Evolutionary conservation across 2,113 vertebrate genomes (phyloP), one percentile per base, ranked within the genome.

Genomic region (Indicator maculatus): DNA sequence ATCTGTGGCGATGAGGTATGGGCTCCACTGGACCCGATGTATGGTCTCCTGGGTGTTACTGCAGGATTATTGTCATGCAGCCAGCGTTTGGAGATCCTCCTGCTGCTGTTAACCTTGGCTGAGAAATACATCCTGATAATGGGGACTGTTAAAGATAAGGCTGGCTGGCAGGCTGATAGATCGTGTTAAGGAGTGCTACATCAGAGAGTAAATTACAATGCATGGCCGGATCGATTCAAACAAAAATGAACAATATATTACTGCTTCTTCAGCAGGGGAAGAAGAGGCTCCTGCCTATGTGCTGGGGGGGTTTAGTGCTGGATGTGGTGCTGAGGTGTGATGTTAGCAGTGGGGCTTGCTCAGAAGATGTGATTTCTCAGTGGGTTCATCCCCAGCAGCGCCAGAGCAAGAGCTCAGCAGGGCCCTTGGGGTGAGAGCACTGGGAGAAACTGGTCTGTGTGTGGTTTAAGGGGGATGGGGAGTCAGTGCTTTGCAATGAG

Each of bases 141-240:
- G 85, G 90, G 58, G 82, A 12, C 76, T 81, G 82, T 74, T 93
- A 65, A 77, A 93, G 95, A 95, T 96, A 93, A 95, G 94, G 74
- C 78, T 82, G 71, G 20, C 78, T 88, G 95, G 75, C 94, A 93
- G 94, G 89, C 93, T 88, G 91, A 95, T 92, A 88, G 88, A 95
- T 93, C 84, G 86, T 10, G 6, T 93, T 91, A 88, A 83, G 79
- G 72, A 72, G 91, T 63, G 74, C 85, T 78, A 4, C 38, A 88
- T 93, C 79, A 59, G 3, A 2, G 67, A 89, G 85, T 93, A 89
- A 93, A 91, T 96, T 89, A 83, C 89, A 77, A 76, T 85, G 85
- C 38, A 20, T 0, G 2, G 33, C 67, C 11, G 0, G 85, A 95
- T 95, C 82, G 8, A 95, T 95, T 56, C 79, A 41, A 74, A 47